Evolutionary conservation across 2,113 vertebrate genomes (phyloP), one percentile per base, ranked within the genome.

Genomic region (Pseudorhombus dupliciocellatus): DNA sequence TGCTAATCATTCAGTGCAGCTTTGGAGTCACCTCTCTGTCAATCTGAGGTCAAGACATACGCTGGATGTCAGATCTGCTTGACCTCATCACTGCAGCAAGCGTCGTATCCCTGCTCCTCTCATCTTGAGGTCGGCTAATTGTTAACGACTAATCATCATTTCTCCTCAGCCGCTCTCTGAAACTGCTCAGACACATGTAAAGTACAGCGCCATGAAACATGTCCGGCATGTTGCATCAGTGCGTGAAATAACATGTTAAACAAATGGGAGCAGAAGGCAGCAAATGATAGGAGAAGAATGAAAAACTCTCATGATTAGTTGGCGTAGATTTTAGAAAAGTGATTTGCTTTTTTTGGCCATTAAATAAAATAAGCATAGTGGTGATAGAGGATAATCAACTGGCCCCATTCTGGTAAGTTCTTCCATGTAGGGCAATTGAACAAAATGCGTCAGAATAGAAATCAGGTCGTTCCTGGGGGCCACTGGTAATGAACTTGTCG

Each of bases 391-490:
- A 84, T 91, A 88, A 92, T 93, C 88, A 87, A 75, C 76, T 89
- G 85, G 77, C 91, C 89, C 87, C 82, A 76, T 91, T 91, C 74
- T 63, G 57, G 77, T 68, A 83, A 80, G 56, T 82, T 86, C 73
- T 81, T 65, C 66, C 79, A 91, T 90, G 86, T 90, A 89, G 90
- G 90, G 83, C 90, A 91, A 93, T 89, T 91, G 91, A 91, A 91
- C 89, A 91, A 90, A 91, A 86, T 87, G 84, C 76, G 70, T 84
- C 77, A 84, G 87, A 87, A 87, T 86, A 86, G 84, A 92, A 93
- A 93, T 92, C 90, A 92, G 91, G 91, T 92, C 84, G 79, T 90
- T 91, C 89, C 90, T 90, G 88, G 86, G 84, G 90, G 90, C 85
- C 89, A 89, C 67, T 80, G 75, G 84, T 89, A 92, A 91, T 90